These are phyloP conservation scores for Paguma larvata DNA, from an alignment of 2,797 vertebrate genomes.

Conservation along the genomic window DNA sequence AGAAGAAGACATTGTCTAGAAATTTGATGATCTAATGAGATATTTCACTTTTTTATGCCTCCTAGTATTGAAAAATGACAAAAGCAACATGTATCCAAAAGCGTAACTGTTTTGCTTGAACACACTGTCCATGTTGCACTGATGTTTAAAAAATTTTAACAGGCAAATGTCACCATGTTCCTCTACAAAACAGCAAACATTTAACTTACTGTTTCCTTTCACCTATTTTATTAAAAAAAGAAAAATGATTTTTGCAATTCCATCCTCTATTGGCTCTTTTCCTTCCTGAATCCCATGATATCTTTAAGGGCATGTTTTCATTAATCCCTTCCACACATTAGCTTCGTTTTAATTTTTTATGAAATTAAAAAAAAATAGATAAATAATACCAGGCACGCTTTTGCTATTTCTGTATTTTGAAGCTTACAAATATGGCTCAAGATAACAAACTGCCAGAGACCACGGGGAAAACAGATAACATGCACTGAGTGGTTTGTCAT, in stretches of 20 bases:
- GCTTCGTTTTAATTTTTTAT: neutral
- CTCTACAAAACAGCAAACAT: neutral
- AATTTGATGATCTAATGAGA: neutral
- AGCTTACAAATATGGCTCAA: slow-evolving; percentile 74
- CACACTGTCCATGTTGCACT: neutral
- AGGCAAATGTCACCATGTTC: neutral
- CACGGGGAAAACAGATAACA: slow-evolving; percentile 72
- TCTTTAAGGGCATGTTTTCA: neutral
- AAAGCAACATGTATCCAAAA: neutral
- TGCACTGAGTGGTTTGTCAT: slow-evolving; percentile 52
- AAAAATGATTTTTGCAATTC: neutral
- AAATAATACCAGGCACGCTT: neutral
- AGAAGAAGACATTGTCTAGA: neutral
- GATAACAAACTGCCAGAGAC: slow-evolving; percentile 69
- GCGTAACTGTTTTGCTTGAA: neutral
- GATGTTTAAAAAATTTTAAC: neutral
- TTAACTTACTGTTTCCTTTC: neutral
- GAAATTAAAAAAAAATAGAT: neutral
- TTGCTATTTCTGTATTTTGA: slow-evolving; percentile 69
- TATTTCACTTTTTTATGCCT: neutral
- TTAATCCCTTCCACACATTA: neutral
- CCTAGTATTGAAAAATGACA: neutral
- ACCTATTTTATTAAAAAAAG: neutral
- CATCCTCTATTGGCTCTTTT: neutral
- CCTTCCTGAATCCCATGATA: neutral